Base-by-base conservation (phyloP, 2,113 vertebrate genomes). In the Orycteropus afer region DNA sequence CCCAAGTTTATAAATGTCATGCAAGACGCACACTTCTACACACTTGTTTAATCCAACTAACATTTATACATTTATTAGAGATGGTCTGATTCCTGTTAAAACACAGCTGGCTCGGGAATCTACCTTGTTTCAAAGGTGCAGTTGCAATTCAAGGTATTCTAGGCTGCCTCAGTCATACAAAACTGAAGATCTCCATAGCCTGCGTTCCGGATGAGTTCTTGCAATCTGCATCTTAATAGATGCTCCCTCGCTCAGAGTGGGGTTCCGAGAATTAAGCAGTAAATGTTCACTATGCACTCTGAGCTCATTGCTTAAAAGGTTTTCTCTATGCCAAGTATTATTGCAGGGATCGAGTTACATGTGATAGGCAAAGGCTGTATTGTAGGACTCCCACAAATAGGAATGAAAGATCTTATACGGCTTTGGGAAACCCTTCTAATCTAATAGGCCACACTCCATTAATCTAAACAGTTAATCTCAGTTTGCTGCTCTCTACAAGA, bases 271-370 rank as follows among this genome's bases (percentile, higher is more conserved):
- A 98, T 95, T 95, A 95, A 92, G 91, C 94, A 97, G 83, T 97
- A 98, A 98, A 97, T 94, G 96, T 96, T 97, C 97, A 86, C 96
- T 95, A 25, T 93, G 91, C 91, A 95, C 95, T 96, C 96, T 97
- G 96, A 98, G 94, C 97, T 97, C 96, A 95, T 61, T 95, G 96
- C 95, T 97, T 98, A 98, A 98, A 98, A 97, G 97, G 95, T 94
- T 97, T 97, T 95, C 93, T 95, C 92, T 91, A 94, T 96, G 97
- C 95, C 96, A 97, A 98, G 94, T 91, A 93, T 95, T 96, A 96
- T 91, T 93, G 96, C 92, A 92, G 69, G 79, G 93, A 93, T 98
- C 93, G 0, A 71, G 93, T 98, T 98, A 97, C 97, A 96, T 34
- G 53, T 63, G 86, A 81, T 84, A 89, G 96, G 86, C 96, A 53